phyloP scores from a whole-genome alignment of 1,140 invertebrate species.

The Trissolcus basalis region DNA sequence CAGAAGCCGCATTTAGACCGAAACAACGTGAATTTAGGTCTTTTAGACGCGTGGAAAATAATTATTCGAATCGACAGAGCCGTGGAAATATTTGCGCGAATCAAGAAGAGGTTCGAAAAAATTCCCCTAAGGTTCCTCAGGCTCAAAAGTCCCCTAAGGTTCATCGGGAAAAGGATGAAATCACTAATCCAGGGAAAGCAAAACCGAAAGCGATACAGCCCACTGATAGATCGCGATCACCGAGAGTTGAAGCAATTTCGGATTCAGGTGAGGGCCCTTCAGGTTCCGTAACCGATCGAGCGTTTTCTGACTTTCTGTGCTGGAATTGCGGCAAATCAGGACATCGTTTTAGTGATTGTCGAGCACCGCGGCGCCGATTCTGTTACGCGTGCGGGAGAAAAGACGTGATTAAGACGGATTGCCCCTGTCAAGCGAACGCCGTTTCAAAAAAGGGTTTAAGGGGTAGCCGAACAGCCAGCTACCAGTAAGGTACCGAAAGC shows the following conservation, averaged over 20 bases:
- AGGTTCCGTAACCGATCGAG: not conserved
- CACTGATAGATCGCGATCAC: too few relatives aligned
- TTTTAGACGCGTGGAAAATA: too few relatives aligned
- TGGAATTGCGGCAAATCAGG: constrained; percentile 7
- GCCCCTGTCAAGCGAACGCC: not conserved
- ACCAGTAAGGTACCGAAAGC: too few relatives aligned
- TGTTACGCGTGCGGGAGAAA: constrained; percentile 1
- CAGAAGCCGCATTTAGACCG: too few relatives aligned
- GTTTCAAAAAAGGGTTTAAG: not conserved
- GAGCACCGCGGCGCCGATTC: not conserved
- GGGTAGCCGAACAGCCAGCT: not conserved
- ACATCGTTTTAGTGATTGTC: constrained; percentile 1
- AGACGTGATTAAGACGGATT: not conserved
- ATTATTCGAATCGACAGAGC: too few relatives aligned
- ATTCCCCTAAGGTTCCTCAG: constrained; percentile 7
- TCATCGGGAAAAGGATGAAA: not conserved
- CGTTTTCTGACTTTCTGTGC: not conserved
- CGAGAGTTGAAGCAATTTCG: too few relatives aligned
- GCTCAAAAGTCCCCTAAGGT: constrained; percentile 6
- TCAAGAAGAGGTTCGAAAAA: not conserved
- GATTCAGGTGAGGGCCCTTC: not conserved
- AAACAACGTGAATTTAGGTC: too few relatives aligned
- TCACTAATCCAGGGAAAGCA: not conserved
- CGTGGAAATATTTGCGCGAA: constrained; percentile 13
- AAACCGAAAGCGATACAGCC: too few relatives aligned